Evolutionary conservation across 2,113 vertebrate genomes (phyloP), one percentile per base, ranked within the genome.

Genomic region (Brachionichthys hirsutus): DNA sequence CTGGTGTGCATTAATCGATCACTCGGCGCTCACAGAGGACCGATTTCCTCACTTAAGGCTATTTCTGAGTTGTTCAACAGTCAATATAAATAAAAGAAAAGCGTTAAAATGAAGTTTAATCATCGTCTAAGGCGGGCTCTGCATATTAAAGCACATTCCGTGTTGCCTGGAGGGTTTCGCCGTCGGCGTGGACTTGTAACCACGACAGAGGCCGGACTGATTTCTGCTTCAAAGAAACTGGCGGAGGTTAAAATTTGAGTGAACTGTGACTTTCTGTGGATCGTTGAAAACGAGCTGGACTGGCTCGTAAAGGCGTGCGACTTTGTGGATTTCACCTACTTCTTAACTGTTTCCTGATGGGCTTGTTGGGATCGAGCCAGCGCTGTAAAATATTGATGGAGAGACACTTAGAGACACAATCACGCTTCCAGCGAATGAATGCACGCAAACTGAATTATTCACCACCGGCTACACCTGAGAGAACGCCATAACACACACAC

Each of bases 321-420:
- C 75, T 74, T 20, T 35, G 70, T 64, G 52, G 65, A 66, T 75
- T 86, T 78, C 86, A 93, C 97, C 91, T 89, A 99, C 97, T 94
- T 93, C 98, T 99, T 87, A 99, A 93, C 89, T 99, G 97, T 89
- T 98, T 99, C 91, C 95, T 96, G 92, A 98, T 92, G 74, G 93
- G 95, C 91, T 99, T 99, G 90, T 94, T 98, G 86, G 96, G 91
- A 93, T 98, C 97, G 89, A 99, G 87, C 97, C 97, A 99, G 89
- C 94, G 94, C 97, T 99, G 93, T 78, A 91, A 92, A 86, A 89
- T 62, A 91, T 87, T 85, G 69, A 89, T 85, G 47, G 41, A 67
- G 73, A 86, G 68, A 87, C 77, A 84, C 78, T 88, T 82, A 84
- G 75, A 80, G 77, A 85, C 65, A 78, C 66, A 30, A 36, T n/a